Evolutionary conservation across 2,113 vertebrate genomes (phyloP).

Genomic region (Onychorhynchus coronatus): DNA sequence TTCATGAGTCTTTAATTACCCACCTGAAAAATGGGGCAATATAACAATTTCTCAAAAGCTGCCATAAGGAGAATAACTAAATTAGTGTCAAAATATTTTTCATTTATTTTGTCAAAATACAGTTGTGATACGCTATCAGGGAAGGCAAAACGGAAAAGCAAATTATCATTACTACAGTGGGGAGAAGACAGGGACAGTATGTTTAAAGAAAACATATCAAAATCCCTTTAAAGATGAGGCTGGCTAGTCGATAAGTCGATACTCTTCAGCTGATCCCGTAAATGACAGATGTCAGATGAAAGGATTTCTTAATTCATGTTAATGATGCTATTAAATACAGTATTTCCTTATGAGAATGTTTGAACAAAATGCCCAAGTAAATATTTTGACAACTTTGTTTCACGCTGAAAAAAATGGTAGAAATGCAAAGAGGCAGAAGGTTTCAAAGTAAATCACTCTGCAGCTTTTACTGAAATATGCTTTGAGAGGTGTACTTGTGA

Average conservation of each 20-base stretch:
- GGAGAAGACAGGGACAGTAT: neutral
- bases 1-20: conserved; percentile 17
- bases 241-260: neutral
- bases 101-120: neutral
- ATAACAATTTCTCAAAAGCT: neutral
- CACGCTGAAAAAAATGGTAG: conserved; percentile 1
- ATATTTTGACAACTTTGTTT: conserved; percentile 68
- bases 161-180: neutral
- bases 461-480: conserved; percentile 16
- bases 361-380: conserved; percentile 35
- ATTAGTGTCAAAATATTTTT: neutral
- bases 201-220: neutral
- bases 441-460: conserved; percentile 22
- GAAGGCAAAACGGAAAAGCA: neutral
- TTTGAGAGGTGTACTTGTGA: conserved; percentile 7
- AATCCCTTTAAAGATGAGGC: neutral
- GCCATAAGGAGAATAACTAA: neutral
- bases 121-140: neutral
- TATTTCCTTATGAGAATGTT: neutral
- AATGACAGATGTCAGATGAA: neutral
- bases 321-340: conserved; percentile 2
- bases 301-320: neutral
- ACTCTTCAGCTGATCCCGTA: conserved; percentile 3
- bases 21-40: neutral
- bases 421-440: neutral